Evolutionary conservation across 1,140 invertebrate species (phyloP).

Genomic region (Octopus sinensis): DNA sequence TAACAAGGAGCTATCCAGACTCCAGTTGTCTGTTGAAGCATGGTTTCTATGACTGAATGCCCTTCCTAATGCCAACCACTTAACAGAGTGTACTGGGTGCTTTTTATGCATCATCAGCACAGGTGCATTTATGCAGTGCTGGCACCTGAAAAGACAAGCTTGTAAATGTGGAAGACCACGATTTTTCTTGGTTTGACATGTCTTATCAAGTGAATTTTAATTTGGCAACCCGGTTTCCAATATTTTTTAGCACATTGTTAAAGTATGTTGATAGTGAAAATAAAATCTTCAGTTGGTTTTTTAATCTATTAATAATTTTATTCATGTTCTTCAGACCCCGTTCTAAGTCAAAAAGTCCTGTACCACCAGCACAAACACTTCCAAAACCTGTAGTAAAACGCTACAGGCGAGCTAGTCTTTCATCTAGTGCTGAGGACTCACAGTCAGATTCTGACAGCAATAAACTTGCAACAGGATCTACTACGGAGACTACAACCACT

Average conservation of each 20-base stretch:
- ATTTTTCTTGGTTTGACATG: no score
- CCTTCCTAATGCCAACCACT: no score
- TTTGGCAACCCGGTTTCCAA: neutral
- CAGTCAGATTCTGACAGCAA: neutral
- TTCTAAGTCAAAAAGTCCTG: constrained; percentile 32
- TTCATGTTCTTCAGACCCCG: neutral
- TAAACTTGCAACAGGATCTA: neutral
- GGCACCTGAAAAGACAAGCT: no score
- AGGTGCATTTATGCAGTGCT: no score
- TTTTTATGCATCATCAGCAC: no score
- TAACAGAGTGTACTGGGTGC: no score
- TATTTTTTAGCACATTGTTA: neutral
- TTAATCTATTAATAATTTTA: neutral
- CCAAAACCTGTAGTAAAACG: constrained; percentile 40
- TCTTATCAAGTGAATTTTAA: no score
- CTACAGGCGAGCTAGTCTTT: constrained; percentile 51
- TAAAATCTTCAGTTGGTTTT: neutral
- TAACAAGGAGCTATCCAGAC: no score
- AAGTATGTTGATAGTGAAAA: neutral
- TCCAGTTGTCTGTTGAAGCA: no score
- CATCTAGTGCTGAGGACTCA: constrained; percentile 27
- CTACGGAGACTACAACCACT: neutral
- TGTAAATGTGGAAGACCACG: no score
- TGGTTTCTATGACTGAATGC: no score
- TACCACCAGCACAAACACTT: constrained; percentile 12